A percentile compares a stretch with the other conserved stretches of the same genome.
These are phyloP conservation scores for Hylyphantes graminicola DNA, from an alignment of 1,140 invertebrate species.

Conservation along the genomic window DNA sequence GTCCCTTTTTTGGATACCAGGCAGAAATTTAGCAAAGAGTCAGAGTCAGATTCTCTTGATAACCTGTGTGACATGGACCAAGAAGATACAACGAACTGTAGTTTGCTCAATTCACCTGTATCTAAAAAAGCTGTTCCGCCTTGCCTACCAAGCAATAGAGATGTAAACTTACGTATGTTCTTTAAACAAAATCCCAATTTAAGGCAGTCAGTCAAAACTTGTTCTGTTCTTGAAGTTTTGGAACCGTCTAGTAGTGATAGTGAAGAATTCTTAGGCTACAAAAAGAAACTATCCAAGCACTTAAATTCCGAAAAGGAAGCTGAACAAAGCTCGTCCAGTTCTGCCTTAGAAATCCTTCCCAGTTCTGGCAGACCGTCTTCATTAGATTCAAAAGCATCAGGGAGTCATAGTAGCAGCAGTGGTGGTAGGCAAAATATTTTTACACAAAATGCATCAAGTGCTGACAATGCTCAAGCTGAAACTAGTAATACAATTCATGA, in stretches of 20 bases:
- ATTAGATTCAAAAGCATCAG: conserved; percentile 52
- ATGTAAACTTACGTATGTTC: conserved; percentile 55
- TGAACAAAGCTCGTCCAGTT: conserved; percentile 56
- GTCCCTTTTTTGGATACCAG: conserved; percentile 45
- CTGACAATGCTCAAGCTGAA: conserved; percentile 5
- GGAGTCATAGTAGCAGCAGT: conserved; percentile 51
- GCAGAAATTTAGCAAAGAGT: background rate
- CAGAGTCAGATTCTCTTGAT: background rate
- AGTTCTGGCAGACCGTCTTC: conserved; percentile 44
- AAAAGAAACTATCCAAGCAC: conserved; percentile 16
- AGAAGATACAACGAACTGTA: background rate
- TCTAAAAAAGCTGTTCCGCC: conserved; percentile 7
- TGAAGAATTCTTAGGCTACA: conserved; percentile 45
- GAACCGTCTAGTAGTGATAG: conserved; percentile 65
- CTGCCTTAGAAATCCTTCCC: conserved; percentile 49
- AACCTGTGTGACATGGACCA: background rate
- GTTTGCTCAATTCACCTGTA: background rate
- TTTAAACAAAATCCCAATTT: conserved; percentile 61
- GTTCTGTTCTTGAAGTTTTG: conserved; percentile 66
- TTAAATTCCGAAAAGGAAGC: conserved; percentile 40
- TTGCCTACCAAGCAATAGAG: conserved; percentile 15
- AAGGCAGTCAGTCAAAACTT: conserved; percentile 62
- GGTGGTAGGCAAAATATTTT: conserved; percentile 22
- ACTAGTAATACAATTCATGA: background rate
- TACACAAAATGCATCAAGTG: background rate